A percentile compares a stretch with the other conserved stretches of the same genome.
Evolutionary conservation across 2,888 invertebrate species (phyloP).

Genomic region (Leptopilina syphax): DNA sequence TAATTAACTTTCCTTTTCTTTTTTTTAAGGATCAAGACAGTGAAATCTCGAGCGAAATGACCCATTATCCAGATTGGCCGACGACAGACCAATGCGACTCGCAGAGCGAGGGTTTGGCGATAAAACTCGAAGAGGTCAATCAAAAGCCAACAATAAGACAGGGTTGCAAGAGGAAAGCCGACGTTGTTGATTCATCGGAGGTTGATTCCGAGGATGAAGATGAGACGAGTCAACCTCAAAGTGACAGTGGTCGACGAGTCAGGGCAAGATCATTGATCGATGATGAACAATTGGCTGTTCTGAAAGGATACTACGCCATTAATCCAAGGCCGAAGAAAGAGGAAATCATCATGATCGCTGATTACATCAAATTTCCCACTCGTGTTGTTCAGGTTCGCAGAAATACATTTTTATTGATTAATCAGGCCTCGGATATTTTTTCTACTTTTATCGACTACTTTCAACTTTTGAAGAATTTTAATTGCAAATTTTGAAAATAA

Average conservation of each 20-base stretch:
- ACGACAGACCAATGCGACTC: slow-evolving; percentile 72
- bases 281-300: slow-evolving; percentile 93
- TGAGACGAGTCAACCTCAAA: slow-evolving; percentile 78
- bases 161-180: slow-evolving; percentile 64
- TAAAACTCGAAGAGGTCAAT: slow-evolving; percentile 84
- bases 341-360: slow-evolving; percentile 93
- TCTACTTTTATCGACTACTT: no score
- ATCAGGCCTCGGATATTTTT: no score
- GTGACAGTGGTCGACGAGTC: slow-evolving; percentile 84
- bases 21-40: slow-evolving; percentile 83
- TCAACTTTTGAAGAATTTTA: no score
- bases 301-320: slow-evolving; percentile 92
- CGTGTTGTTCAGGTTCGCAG: slow-evolving; percentile 72
- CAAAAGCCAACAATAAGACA: slow-evolving; percentile 57
- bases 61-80: slow-evolving; percentile 70
- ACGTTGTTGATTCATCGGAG: slow-evolving; percentile 63
- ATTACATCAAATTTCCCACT: slow-evolving; percentile 81
- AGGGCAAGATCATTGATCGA: slow-evolving; percentile 95
- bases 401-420: no score
- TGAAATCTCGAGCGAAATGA: slow-evolving; percentile 73
- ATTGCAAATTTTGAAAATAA: no score
- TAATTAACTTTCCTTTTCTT: background rate
- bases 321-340: slow-evolving; percentile 97
- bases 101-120: slow-evolving; percentile 87
- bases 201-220: slow-evolving; percentile 79